Base-by-base conservation (phyloP, 2,113 vertebrate species). In the Onychostruthus taczanowskii region DNA sequence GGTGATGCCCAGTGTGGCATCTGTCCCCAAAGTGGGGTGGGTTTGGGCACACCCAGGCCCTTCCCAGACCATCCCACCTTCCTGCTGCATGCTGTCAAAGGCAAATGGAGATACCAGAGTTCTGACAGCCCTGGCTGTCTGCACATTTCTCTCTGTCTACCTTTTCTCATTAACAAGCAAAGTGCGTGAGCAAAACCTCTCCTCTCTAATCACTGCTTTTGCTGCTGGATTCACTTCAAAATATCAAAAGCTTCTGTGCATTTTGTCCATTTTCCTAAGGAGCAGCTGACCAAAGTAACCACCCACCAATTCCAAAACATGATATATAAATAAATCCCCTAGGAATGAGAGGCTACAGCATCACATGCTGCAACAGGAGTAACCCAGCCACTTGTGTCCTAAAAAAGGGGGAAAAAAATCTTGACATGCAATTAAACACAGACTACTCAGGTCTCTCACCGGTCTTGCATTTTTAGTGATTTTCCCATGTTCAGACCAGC, bases 121-220 rank as follows among this genome's bases (percentile, higher is more conserved):
- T 72, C 83, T 72, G 76, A 96, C 72, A 94, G 74, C 80, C 56
- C 63, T 46, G 55, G 16, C 58, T 89, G 56, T 19, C n/a, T 55
- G 66, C 53, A 58, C 37, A 22, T 59, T 84, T 21, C 47, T 86
- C 56, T 84, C 67, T 59, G 31, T 56, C 87, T 43, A 16, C 70
- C 46, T 63, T 43, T 35, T 44, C 73, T 94, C 78, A 82, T 94
- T 96, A 95, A 52, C 62, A 91, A 87, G 69, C 74, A 44, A 41
- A 79, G n/a, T 27, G 72, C 49, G 62, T 39, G 26, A 91, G 50
- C 74, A 95, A 77, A 94, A 67, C 62, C 46, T 87, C 56, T 85
- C 76, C 87, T 84, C 87, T 78, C 87, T 78, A 90, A 94, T 92
- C 69, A 70, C 11, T 93, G 87, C 91, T 94, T 27, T 61, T 93